A percentile compares a stretch with the other conserved stretches of the same genome.
phyloP scores from a whole-genome alignment of 1,140 invertebrate species.

The Aethina tumida region DNA sequence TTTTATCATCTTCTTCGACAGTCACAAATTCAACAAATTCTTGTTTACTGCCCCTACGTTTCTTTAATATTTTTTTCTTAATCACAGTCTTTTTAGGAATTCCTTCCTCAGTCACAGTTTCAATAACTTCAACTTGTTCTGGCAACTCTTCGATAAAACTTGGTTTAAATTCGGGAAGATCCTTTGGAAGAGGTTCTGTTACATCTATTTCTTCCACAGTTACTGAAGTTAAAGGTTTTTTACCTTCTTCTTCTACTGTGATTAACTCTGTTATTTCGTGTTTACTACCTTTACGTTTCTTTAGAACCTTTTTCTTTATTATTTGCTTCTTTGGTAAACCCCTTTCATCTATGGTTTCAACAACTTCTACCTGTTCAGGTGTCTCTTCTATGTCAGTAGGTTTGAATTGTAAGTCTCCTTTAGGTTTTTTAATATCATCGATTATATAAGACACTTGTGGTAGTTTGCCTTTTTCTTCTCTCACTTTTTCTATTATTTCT shows the following conservation, averaged over 20 bases:
- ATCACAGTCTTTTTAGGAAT: constrained; percentile 30
- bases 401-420: constrained; percentile 1
- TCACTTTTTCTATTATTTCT: too few species aligned
- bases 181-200: constrained; percentile 14
- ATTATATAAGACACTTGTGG: too few species aligned
- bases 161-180: constrained; percentile 11
- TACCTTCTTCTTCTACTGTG: constrained; percentile 7
- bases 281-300: constrained; percentile 29
- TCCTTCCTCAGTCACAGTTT: constrained; percentile 19
- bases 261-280: constrained; percentile 10
- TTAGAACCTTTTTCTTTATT: constrained; percentile 30
- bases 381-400: constrained; percentile 27
- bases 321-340: constrained; percentile 26
- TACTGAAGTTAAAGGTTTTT: constrained; percentile 16
- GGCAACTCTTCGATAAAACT: constrained; percentile 22
- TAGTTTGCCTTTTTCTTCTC: too few species aligned
- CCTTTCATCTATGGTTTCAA: constrained; percentile 29
- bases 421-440: not conserved
- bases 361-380: constrained; percentile 27
- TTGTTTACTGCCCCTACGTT: constrained; percentile 27
- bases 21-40: constrained; percentile 28
- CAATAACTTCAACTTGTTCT: constrained; percentile 20
- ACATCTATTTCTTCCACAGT: constrained; percentile 26
- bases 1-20: constrained; percentile 32
- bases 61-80: constrained; percentile 35